Evolutionary conservation across 2,888 invertebrate genomes (phyloP).

Genomic region (Diaprepes abbreviatus): DNA sequence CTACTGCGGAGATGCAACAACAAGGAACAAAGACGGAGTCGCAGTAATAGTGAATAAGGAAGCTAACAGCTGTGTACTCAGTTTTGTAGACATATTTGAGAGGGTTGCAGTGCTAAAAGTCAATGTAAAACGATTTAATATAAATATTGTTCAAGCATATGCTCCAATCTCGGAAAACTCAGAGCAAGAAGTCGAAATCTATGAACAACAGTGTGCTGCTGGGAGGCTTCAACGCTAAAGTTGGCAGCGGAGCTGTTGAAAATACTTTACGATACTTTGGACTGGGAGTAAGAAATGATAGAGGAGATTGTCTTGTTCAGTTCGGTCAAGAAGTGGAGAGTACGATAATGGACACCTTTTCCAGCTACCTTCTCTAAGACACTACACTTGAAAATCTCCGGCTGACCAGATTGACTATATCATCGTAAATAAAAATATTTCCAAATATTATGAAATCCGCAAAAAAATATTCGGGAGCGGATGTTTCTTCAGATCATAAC

Average conservation of each 20-base stretch:
- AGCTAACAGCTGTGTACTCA: background rate
- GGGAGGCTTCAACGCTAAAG: background rate
- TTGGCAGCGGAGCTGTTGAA: background rate
- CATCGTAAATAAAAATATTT: too few relatives aligned
- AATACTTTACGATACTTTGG: background rate
- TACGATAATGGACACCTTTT: background rate
- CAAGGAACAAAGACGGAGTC: background rate
- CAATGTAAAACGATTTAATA: background rate
- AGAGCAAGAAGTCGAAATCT: background rate
- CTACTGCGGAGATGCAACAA: background rate
- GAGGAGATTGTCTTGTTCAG: background rate
- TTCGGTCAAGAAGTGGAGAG: background rate
- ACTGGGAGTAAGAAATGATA: background rate
- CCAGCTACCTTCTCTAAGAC: background rate
- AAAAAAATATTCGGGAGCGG: too few relatives aligned
- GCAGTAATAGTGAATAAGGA: background rate
- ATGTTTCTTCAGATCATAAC: too few relatives aligned
- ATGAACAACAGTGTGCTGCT: background rate
- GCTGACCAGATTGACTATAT: too few relatives aligned
- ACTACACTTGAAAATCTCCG: background rate
- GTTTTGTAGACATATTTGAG: background rate
- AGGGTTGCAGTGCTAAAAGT: background rate
- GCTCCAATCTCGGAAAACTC: background rate
- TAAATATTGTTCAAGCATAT: background rate
- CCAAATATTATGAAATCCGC: too few relatives aligned